Evolutionary conservation across 2,797 vertebrate genomes (phyloP).

Genomic region (Myotis planiceps): DNA sequence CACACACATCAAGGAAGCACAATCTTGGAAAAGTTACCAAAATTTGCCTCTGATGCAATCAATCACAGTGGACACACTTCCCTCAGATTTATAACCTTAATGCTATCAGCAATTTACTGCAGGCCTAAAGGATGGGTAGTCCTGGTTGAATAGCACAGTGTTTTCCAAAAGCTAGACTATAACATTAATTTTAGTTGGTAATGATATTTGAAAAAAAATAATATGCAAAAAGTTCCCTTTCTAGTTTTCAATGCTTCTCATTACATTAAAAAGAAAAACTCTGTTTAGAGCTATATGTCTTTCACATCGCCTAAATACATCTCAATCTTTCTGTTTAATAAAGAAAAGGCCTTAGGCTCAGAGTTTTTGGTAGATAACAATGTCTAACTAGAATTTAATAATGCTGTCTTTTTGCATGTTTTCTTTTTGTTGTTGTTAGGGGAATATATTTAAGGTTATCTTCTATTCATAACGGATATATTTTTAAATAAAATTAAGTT

Average conservation of each 20-base stretch:
- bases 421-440: background rate
- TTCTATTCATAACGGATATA: background rate
- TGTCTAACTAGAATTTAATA: background rate
- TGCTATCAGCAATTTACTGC: background rate
- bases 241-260: background rate
- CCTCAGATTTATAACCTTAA: background rate
- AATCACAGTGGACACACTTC: background rate
- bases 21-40: background rate
- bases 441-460: background rate
- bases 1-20: background rate
- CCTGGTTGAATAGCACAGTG: background rate
- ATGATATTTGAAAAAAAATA: background rate
- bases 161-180: background rate
- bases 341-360: background rate
- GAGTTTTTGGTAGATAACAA: background rate
- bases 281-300: background rate
- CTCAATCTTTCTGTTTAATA: background rate
- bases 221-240: background rate
- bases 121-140: background rate
- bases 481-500: background rate
- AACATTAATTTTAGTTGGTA: background rate
- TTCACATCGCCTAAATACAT: background rate
- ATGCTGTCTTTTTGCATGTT: background rate
- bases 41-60: background rate
- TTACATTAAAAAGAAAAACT: background rate